A percentile compares a stretch with the other conserved stretches of the same genome.
phyloP scores from a whole-genome alignment of 2,113 vertebrate genomes.

The Atrichornis clamosus region DNA sequence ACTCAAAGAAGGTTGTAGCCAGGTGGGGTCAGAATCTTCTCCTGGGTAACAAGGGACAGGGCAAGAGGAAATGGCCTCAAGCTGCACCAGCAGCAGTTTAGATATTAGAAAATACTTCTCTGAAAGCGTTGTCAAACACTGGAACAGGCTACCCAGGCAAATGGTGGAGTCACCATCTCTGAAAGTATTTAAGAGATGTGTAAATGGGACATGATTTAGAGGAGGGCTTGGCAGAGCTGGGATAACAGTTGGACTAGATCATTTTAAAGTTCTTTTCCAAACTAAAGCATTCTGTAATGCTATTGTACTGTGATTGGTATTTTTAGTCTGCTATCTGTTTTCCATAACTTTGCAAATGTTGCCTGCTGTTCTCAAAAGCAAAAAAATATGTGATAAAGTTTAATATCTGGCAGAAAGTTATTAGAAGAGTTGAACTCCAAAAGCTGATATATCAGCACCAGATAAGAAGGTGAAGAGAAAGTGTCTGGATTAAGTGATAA shows the following conservation, averaged over 20 bases:
- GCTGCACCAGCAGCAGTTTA: neutral
- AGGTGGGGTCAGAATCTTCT: fast-evolving
- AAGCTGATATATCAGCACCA: neutral
- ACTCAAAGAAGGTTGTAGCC: neutral
- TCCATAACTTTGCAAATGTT: neutral
- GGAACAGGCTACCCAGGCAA: neutral
- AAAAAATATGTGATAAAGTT: neutral
- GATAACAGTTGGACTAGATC: fast-evolving
- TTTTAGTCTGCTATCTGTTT: neutral
- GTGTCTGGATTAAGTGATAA: neutral
- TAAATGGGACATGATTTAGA: neutral
- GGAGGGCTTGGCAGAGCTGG: neutral
- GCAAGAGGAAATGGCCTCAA: neutral
- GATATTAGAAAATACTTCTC: neutral
- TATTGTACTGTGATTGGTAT: neutral
- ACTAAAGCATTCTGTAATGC: neutral
- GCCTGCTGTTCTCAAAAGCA: neutral
- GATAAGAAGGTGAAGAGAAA: neutral
- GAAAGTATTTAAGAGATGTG: fast-evolving
- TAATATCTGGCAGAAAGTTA: neutral
- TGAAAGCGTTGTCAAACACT: neutral
- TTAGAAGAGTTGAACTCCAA: neutral
- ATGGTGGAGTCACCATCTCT: neutral
- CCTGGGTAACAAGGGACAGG: neutral
- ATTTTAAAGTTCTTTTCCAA: neutral